phyloP scores from a whole-genome alignment of 2,797 vertebrate species.

The Peromyscus attwateri region DNA sequence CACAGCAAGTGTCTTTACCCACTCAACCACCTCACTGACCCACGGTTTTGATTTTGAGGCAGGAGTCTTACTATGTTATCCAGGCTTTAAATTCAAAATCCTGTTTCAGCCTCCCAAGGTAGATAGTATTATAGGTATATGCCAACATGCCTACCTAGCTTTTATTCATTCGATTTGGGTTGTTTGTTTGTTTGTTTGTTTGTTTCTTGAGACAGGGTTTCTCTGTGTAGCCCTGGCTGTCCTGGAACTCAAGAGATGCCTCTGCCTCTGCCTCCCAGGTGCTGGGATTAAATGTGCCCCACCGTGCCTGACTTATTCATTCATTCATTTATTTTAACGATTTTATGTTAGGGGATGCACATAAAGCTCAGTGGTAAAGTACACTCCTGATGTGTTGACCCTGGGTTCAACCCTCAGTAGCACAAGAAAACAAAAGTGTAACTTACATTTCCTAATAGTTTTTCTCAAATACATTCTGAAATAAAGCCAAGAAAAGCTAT shows the following conservation, averaged over 20 bases:
- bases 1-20: neutral
- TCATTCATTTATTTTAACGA: neutral
- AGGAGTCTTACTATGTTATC: neutral
- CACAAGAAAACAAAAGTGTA: neutral
- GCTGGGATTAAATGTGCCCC: neutral
- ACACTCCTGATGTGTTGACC: neutral
- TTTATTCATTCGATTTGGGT: neutral
- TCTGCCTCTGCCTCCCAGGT: neutral
- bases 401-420: neutral
- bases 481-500: neutral
- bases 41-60: neutral
- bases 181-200: neutral
- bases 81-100: neutral
- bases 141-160: neutral
- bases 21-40: neutral
- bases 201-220: neutral
- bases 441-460: neutral
- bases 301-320: neutral
- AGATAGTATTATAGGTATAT: neutral
- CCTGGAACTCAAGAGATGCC: neutral
- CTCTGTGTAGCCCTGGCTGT: neutral
- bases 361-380: neutral
- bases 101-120: neutral
- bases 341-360: neutral
- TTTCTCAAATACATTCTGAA: conserved; percentile 11